Conservation (phyloP, 2,888 invertebrate genomes). For the Nomada fabriciana region DNA sequence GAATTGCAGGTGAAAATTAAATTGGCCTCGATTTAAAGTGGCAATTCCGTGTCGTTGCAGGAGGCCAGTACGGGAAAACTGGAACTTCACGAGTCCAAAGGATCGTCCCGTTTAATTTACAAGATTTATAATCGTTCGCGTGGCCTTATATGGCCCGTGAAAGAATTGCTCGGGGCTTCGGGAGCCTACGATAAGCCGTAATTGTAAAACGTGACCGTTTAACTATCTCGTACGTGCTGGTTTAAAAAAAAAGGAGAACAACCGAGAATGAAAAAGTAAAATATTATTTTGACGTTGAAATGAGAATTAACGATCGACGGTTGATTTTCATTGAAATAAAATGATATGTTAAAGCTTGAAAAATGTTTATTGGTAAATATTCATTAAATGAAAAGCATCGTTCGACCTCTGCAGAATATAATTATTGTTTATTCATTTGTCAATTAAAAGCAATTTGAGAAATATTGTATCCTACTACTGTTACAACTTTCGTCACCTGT, state of each 20-base stretch:
- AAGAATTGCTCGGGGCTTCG: background rate
- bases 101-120: slow-evolving; percentile 36
- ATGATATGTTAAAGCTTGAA: too few relatives aligned
- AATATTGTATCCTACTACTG: too few relatives aligned
- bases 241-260: background rate
- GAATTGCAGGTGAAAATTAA: slow-evolving; percentile 28
- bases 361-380: too few relatives aligned
- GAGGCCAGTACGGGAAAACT: slow-evolving; percentile 8
- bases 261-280: background rate
- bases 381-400: too few relatives aligned
- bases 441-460: too few relatives aligned
- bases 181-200: background rate
- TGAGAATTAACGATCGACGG: background rate
- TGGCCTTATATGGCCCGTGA: background rate
- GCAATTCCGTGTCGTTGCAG: slow-evolving; percentile 34
- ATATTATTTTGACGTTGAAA: background rate
- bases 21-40: slow-evolving; percentile 47
- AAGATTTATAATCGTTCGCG: slow-evolving; percentile 25
- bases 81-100: background rate
- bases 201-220: slow-evolving; percentile 9
- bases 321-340: too few relatives aligned
- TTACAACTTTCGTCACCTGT: background rate
- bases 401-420: too few relatives aligned
- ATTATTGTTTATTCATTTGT: too few relatives aligned
- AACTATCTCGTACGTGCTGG: background rate